Evolutionary conservation across 2,888 invertebrate species (phyloP), one percentile per base, ranked within the genome.

Genomic region (Drosophila tripunctata): DNA sequence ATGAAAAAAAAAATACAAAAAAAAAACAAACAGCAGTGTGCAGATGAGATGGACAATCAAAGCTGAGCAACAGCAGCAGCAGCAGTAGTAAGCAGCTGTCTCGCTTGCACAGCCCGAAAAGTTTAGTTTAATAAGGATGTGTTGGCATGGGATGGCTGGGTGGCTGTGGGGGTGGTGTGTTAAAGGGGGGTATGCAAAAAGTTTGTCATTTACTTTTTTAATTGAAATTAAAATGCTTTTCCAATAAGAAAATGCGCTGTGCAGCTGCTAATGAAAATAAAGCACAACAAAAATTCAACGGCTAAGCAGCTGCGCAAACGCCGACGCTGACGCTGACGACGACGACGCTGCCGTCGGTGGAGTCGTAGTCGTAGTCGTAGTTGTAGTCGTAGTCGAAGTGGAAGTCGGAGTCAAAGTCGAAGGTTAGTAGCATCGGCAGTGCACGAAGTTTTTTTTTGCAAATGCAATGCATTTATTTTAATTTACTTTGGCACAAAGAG

Each of bases 161-260:
- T 17, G 22, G 19, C 2, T 24, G 19, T n/a, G 17, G 8, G 7
- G n/a, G 8, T 22, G 30, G 19, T 24, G 36, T 22, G 41, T 24
- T 10, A 58, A 22, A 4, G 24, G 4, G 10, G 7, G 14, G 10
- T 27, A 8, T 10, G 33, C 44, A 31, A 55, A 67, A 81, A 84
- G 64, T 81, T 86, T 85, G 87, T 87, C 84, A 84, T 84, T 87
- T 84, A 79, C 87, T 84, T 87, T 82, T 84, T 87, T 87, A 84
- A 84, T 87, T 87, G 86, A 84, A 87, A 84, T 84, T 87, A 84
- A 84, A 84, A 87, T 87, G 87, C 63, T 85, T 87, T 85, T 79
- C 77, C 83, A 81, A 85, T 82, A 78, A 69, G 72, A 80, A 72
- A 78, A 66, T 71, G 61, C 58, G 48, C 54, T 54, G 22, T 52